Evolutionary conservation across 2,888 invertebrate genomes (phyloP), one percentile per base, ranked within the genome.

Genomic region (Drosophila rellima): DNA sequence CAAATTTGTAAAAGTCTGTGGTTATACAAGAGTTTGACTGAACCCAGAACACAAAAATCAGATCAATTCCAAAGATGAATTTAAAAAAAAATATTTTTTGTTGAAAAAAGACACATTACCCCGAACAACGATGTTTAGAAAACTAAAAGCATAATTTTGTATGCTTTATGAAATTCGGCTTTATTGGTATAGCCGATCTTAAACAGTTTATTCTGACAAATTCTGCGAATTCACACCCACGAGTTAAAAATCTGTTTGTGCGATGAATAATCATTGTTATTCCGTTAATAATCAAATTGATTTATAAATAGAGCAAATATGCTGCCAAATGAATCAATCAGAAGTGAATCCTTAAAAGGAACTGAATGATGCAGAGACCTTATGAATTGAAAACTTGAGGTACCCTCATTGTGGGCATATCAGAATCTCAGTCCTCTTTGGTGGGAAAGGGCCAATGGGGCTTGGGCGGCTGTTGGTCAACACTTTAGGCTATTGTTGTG

Each of bases 401-500:
- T n/a, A 8, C 18, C 6, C 20, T 8, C 35, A 50, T 50, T 50
- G 23, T 39, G 17, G 15, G 13, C 52, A 26, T 20, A 23, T 37
- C 37, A 13, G 17, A 39, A 26, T 29, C 54, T 40, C 39, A 13
- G 2, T 18, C 13, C 29, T 31, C 5, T 18, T 37, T 31, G 47
- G 5, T n/a, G n/a, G 7, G 10, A 26, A 15, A 47, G 31, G 13
- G 11, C 13, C 17, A 17, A 29, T 13, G 18, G 33, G 4, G 33
- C 31, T 13, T 48, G 33, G 48, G 7, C 33, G 18, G 6, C 11
- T 15, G 11, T 3, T 8, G 26, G 37, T 0, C 15, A 17, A 18
- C 44, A 51, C 77, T 71, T 71, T 35, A 35, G 39, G 23, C 71
- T 70, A 62, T 77, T 79, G 55, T 80, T 76, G 51, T 45, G 66